Base-by-base conservation (phyloP, 2,797 vertebrate genomes). In the Nasua narica region DNA sequence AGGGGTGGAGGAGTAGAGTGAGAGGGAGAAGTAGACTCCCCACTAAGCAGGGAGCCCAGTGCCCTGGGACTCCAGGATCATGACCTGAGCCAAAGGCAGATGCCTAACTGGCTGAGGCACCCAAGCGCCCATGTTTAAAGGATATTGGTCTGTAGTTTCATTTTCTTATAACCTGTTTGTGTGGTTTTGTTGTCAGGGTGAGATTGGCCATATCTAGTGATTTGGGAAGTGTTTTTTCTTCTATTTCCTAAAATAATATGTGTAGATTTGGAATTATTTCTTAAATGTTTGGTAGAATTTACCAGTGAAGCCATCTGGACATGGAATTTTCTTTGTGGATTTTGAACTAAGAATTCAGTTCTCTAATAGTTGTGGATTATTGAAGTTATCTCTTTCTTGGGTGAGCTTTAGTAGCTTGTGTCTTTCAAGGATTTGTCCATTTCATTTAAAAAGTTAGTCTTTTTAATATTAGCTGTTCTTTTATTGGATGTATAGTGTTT, bases 161-260 rank as follows among this genome's bases (percentile, higher is more conserved):
- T 83, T 93, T 93, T 72, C 54, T 74, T 62, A 5, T 56, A 60
- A 81, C 82, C 10, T 58, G 10, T 83, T 83, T 50, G 23, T 87
- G 6, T 87, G 27, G 25, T 79, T 86, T 97, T 95, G 56, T 81
- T 96, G 86, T 89, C 58, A n/a, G 32, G 3, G 11, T 89, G 60
- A 27, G 52, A 1, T 48, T 54, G 21, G 9, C 48, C 27, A 69
- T 32, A 67, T 13, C 35, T 52, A 65, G 35, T 79, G 6, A 92
- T 18, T 56, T 82, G 32, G n/a, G 13, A 91, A 86, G 16, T 82
- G 14, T 85, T 88, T 46, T 60, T 18, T 72, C 18, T 87, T 93
- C 65, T 85, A 0, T 88, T 89, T 96, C 95, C 29, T 90, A 16
- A 60, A 90, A 69, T 54, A 78, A 37, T 81, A 62, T 32, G 13